Conservation (phyloP, 2,888 invertebrate species). For the Phorcus lineatus region DNA sequence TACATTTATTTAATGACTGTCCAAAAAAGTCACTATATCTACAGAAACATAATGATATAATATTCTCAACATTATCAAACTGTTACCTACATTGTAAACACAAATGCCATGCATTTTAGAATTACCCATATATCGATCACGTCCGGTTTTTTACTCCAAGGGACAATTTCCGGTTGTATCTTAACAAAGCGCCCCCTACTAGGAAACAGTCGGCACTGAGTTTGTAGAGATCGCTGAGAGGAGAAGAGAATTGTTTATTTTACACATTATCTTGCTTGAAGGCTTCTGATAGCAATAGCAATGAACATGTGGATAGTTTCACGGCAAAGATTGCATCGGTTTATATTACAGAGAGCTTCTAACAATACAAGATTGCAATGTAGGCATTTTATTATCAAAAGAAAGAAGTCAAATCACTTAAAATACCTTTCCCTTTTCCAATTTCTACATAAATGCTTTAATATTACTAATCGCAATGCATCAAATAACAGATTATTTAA, state of each 20-base stretch:
- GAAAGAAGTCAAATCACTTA: too few species aligned
- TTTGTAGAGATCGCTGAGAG: neutral
- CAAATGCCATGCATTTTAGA: neutral
- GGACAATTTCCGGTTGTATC: neutral
- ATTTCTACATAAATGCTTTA: too few species aligned
- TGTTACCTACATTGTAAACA: neutral
- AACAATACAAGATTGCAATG: too few species aligned
- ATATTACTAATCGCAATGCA: too few species aligned
- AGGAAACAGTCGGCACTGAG: neutral
- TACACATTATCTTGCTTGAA: neutral
- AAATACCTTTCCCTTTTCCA: too few species aligned
- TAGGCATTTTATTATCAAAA: too few species aligned
- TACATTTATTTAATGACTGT: too few species aligned
- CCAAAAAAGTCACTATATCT: too few species aligned
- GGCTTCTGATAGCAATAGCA: neutral
- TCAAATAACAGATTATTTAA: too few species aligned
- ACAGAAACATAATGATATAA: too few species aligned
- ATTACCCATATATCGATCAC: neutral
- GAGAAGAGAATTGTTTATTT: neutral
- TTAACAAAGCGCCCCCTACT: neutral
- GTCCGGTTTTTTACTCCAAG: neutral
- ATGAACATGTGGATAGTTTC: conserved; percentile 3
- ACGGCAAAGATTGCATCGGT: neutral
- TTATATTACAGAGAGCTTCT: too few species aligned
- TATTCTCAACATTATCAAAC: neutral